Base-by-base conservation (phyloP, 2,888 invertebrate species). In the Epinotia demarniana region DNA sequence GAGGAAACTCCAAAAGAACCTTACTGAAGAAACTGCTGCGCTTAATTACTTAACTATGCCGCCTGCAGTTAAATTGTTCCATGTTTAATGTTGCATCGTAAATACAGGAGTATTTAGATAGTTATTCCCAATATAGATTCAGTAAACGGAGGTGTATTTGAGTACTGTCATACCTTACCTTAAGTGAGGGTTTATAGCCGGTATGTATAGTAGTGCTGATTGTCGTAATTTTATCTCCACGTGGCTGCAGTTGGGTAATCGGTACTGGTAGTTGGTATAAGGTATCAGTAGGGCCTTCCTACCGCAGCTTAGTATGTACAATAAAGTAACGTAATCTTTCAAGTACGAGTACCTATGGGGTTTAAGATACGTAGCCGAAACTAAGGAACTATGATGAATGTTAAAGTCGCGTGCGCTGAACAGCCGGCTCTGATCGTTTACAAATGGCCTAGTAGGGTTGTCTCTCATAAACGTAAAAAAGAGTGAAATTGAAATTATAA, bases 361-460 rank as follows among this genome's bases (percentile, higher is more conserved):
- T 73, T 63, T 63, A 57, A 73, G 66, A 66, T 58, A 60, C 49
- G 66, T 73, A 58, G 57, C 46, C 64, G 64, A 67, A 73, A 67
- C 66, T 60, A 60, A 60, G 33, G 66, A 73, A 67, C 46, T 73
- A 73, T 73, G 73, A 73, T 67, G 73, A 73, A 73, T 73, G 73
- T 66, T 73, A 61, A 77, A 78, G 62, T 77, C 69, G 76, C 73
- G 74, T 74, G 72, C 72, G 33, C 62, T 46, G 72, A 49, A 73
- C 66, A 39, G 27, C 61, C 46, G 57, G 73, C 71, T 75, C 64
- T 78, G 74, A 57, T 66, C 72, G 66, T 73, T 73, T 66, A 58
- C 53, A 58, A 58, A 39, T 60, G 18, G 33, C 33, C 53, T 60
- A 39, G 43, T 66, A 67, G 72, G 72, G 66, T 19, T 67, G 64